A percentile compares a stretch with the other conserved stretches of the same genome.
phyloP scores from a whole-genome alignment of 2,113 vertebrate genomes.

The Mobula birostris region DNA sequence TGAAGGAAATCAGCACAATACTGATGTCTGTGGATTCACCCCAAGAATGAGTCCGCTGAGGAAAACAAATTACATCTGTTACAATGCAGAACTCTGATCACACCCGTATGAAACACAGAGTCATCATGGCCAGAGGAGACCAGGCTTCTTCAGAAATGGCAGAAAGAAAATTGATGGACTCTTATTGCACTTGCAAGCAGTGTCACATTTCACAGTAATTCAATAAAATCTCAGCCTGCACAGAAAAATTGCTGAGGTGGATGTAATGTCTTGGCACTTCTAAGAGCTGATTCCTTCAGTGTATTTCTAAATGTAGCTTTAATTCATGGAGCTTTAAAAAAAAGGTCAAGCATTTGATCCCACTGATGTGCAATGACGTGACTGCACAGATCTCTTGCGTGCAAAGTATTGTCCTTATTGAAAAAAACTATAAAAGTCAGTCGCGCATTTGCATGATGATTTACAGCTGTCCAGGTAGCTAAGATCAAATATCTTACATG shows the following conservation, averaged over 20 bases:
- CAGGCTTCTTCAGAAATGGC: neutral
- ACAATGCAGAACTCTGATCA: neutral
- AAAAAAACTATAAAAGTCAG: neutral
- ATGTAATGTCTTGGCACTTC: slow-evolving; percentile 13
- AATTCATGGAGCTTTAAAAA: slow-evolving; percentile 17
- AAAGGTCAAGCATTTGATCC: slow-evolving; percentile 16
- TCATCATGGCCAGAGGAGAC: neutral
- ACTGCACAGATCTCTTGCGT: neutral
- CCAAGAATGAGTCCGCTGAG: neutral
- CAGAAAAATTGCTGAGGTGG: slow-evolving; percentile 14
- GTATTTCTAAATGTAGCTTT: slow-evolving; percentile 23
- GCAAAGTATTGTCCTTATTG: neutral
- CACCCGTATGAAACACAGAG: neutral
- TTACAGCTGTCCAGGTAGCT: neutral
- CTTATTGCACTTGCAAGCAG: slow-evolving; percentile 3
- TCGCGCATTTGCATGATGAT: neutral
- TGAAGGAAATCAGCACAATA: slow-evolving; percentile 19
- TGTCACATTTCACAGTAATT: slow-evolving; percentile 35
- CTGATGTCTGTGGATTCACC: slow-evolving; percentile 12
- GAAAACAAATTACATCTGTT: slow-evolving; percentile 8
- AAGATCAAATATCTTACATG: neutral
- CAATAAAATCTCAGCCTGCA: slow-evolving; percentile 28
- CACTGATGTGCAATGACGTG: slow-evolving; percentile 12
- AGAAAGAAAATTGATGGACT: slow-evolving; percentile 24
- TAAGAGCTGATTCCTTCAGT: slow-evolving; percentile 15